Conservation (phyloP, 2,113 vertebrate genomes). For the Prunella fulvescens region DNA sequence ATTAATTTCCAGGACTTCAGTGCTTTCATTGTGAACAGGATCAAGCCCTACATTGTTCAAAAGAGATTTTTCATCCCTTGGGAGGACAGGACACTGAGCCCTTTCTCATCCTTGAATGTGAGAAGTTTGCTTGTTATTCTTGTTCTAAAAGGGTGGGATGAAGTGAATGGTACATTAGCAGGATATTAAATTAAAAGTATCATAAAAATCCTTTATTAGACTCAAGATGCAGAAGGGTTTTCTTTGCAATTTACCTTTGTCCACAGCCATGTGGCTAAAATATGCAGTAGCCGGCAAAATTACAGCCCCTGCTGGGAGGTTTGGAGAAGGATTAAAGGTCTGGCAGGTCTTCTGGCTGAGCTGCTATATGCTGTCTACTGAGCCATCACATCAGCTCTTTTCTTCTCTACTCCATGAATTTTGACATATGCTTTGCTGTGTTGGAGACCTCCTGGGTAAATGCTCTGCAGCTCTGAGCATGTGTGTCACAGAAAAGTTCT, state of each 20-base stretch:
- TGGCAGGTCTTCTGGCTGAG: neutral
- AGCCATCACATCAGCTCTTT: neutral
- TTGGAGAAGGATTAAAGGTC: slow-evolving; percentile 14
- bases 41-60: neutral
- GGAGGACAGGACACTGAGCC: neutral
- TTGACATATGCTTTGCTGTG: slow-evolving; percentile 8
- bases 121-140: neutral
- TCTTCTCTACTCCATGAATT: neutral
- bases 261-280: neutral
- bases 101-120: neutral
- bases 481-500: neutral
- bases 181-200: neutral
- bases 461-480: neutral
- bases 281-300: neutral
- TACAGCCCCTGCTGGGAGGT: neutral
- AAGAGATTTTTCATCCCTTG: neutral
- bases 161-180: neutral
- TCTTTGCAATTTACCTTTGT: neutral
- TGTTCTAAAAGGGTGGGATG: neutral
- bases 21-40: neutral
- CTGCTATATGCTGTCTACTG: neutral
- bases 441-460: neutral
- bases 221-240: neutral
- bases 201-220: neutral
- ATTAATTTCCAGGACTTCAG: neutral